phyloP scores from a whole-genome alignment of 2,113 vertebrate species.

The Microcebus murinus region DNA sequence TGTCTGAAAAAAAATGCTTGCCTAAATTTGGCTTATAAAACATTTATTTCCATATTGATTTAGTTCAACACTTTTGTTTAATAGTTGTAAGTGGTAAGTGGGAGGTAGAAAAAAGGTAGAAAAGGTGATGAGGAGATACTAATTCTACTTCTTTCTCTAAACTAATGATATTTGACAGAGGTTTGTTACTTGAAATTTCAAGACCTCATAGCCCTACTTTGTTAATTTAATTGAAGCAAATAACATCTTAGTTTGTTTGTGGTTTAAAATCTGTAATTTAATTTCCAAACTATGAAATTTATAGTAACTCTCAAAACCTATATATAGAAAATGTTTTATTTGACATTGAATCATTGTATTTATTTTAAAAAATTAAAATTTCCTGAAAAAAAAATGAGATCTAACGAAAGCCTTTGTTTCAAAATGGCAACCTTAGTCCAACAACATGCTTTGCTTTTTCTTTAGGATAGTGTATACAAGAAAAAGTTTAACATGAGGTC shows the following conservation, averaged over 20 bases:
- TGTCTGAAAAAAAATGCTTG: background rate
- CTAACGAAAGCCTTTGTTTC: background rate
- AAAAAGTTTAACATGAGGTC: background rate
- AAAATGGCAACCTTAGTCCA: background rate
- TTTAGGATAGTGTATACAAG: background rate
- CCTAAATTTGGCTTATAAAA: background rate
- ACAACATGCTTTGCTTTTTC: background rate
- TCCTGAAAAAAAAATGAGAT: background rate
- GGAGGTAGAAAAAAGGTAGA: background rate
- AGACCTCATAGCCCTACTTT: background rate
- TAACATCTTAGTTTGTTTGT: background rate
- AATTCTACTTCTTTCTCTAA: background rate
- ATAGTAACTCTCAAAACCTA: background rate
- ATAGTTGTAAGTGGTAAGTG: background rate
- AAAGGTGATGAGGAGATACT: background rate
- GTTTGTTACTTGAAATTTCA: background rate
- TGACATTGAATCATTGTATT: background rate
- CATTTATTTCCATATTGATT: background rate
- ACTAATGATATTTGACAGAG: background rate
- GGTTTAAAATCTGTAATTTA: background rate
- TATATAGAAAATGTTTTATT: background rate
- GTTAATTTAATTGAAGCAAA: background rate
- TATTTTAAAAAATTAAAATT: background rate
- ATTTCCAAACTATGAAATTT: background rate
- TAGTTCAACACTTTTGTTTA: background rate